A percentile compares a stretch with the other conserved stretches of the same genome.
Conservation (phyloP, 1,140 invertebrate species). For the Reticulitermes speratus region DNA sequence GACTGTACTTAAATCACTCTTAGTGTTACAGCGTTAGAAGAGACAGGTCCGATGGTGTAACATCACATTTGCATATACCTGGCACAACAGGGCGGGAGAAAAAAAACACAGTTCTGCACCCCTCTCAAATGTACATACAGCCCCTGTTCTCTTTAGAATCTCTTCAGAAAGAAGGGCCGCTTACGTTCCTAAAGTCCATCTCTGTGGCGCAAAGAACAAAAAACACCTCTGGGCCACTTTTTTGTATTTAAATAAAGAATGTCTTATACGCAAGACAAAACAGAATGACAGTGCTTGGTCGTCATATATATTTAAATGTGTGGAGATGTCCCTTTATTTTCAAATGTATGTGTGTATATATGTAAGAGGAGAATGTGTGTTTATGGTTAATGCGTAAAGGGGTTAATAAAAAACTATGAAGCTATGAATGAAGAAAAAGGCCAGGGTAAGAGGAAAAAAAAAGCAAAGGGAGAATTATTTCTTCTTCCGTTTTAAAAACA, state of each 20-base stretch:
- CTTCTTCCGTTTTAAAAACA: conserved; percentile 19
- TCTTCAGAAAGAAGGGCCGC: conserved; percentile 23
- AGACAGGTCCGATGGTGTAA: conserved; percentile 7
- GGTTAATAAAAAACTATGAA: conserved; percentile 10
- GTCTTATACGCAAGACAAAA: background rate
- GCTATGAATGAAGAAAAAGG: background rate
- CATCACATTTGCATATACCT: conserved; percentile 27
- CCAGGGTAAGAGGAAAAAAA: background rate
- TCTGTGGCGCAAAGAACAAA: conserved; percentile 6
- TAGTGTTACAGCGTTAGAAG: background rate
- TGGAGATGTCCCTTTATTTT: conserved; percentile 22
- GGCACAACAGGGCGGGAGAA: background rate
- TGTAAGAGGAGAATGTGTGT: conserved; percentile 4
- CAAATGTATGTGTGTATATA: background rate
- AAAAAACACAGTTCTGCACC: background rate
- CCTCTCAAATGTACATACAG: background rate
- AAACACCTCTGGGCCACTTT: conserved; percentile 9
- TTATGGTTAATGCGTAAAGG: conserved; percentile 12
- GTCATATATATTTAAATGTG: conserved; percentile 12
- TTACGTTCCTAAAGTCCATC: conserved; percentile 29
- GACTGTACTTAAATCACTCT: background rate
- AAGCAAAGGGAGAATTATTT: background rate
- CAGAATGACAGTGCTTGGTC: background rate
- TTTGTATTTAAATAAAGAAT: conserved; percentile 30
- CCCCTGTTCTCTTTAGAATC: conserved; percentile 22